Base-by-base conservation (phyloP, 2,113 vertebrate genomes). In the Echinops telfairi region DNA sequence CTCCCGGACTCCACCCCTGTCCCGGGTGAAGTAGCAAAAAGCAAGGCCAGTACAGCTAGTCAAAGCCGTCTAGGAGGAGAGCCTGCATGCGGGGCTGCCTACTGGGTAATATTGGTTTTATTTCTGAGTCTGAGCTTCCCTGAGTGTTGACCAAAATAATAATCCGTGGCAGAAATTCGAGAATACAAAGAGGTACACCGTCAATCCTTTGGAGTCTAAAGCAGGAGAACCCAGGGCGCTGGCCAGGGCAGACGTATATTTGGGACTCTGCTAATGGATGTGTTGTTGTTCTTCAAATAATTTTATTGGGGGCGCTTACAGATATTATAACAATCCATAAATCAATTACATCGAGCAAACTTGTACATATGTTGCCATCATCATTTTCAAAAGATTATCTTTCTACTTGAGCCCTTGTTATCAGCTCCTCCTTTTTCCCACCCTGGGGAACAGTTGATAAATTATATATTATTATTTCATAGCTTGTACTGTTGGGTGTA, bases 251-350 rank as follows among this genome's bases (percentile, higher is more conserved):
- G 88, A 73, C 25, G 29, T 78, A 3, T 75, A 25, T 78, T 71
- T 84, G 95, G 91, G 89, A 64, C 36, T 85, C 68, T 25, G 29
- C 71, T 90, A 57, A 81, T 20, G 77, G 83, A 80, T 66, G 64
- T 36, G 22, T 89, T 80, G 75, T 77, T 90, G 78, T 53, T 53
- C 40, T 40, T 40, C 40, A 40, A 40, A 53, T 53, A 53, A 12
- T 53, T 53, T 53, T 53, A 53, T 53, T 53, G 47, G 47, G 47
- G 47, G 47, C 47, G 5, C 47, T 40, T 40, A 53, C 9, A 53
- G 47, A 53, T 53, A 53, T 53, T 10, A 10, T 53, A 53, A 53
- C 47, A 53, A 53, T 53, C 12, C 9, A 53, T 10, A 10, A 53
- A 53, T 53, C 47, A 53, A 10, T 53, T 53, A 53, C 12, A 53